Conservation (phyloP, 2,888 invertebrate genomes). For the Subacronicta megacephala region DNA sequence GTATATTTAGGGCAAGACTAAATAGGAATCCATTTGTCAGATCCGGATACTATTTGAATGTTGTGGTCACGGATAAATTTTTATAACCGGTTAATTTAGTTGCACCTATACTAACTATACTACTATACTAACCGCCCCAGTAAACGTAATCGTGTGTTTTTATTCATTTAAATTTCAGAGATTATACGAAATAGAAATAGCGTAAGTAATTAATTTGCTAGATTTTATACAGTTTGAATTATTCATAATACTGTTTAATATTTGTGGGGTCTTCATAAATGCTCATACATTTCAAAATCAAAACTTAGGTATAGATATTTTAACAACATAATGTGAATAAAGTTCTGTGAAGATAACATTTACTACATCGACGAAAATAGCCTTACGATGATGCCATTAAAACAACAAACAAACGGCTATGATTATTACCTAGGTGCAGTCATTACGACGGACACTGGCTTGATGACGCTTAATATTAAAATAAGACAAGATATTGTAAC, state of each 20-base stretch:
- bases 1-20: conserved; percentile 38
- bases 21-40: conserved; percentile 42
- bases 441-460: conserved; percentile 36
- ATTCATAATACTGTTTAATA: conserved; percentile 1
- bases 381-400: conserved; percentile 63
- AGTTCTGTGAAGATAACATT: conserved; percentile 43
- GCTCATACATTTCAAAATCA: conserved; percentile 16
- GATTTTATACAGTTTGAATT: background rate
- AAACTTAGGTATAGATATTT: background rate
- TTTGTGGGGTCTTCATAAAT: conserved; percentile 4
- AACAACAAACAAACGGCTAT: conserved; percentile 55
- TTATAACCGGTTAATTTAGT: conserved; percentile 47
- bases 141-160: conserved; percentile 33
- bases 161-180: conserved; percentile 24
- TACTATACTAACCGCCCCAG: conserved; percentile 30
- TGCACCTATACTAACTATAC: too few relatives aligned
- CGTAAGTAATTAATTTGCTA: conserved; percentile 24
- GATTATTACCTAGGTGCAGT: conserved; percentile 57
- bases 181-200: conserved; percentile 13
- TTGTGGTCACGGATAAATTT: conserved; percentile 52
- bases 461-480: conserved; percentile 25
- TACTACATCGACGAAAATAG: conserved; percentile 68
- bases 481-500: conserved; percentile 19
- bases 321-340: conserved; percentile 27
- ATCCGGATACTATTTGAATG: conserved; percentile 37